Percentiles rank a stretch among this genome's conserved stretches.
These are phyloP conservation scores for Macrotrachela quadricornifera DNA, from an alignment of 1,140 invertebrate genomes.

Conservation along the genomic window DNA sequence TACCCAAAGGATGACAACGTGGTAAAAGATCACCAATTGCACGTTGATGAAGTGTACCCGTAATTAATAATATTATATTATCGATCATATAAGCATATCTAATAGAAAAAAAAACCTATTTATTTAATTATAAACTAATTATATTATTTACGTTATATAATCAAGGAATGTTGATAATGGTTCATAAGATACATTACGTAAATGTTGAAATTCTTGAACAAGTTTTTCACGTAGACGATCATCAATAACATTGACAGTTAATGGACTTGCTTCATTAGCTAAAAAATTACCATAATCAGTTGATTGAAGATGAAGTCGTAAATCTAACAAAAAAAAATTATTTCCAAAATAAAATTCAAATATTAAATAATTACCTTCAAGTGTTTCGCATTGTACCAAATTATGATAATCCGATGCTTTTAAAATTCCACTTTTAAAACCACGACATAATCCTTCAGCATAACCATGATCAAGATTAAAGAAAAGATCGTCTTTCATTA, in stretches of 20 bases:
- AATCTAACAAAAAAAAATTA: constrained; percentile 37
- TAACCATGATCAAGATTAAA: constrained; percentile 98
- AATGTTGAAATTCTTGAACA: constrained; percentile 91
- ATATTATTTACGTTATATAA: constrained; percentile 37
- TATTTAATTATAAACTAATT: too few species aligned
- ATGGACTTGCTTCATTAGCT: constrained; percentile 89
- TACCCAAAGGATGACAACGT: constrained; percentile 95
- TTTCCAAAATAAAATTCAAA: too few species aligned
- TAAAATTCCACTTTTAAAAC: constrained; percentile 92
- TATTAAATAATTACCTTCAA: constrained; percentile 50
- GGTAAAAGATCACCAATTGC: constrained; percentile 92
- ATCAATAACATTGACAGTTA: constrained; percentile 90
- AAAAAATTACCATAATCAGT: constrained; percentile 97
- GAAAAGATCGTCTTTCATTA: constrained; percentile 38
- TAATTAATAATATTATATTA: constrained; percentile 95
- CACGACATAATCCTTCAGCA: constrained; percentile 84
- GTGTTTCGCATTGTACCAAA: constrained; percentile 92
- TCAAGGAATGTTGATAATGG: constrained; percentile 91
- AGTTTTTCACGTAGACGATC: constrained; percentile 92
- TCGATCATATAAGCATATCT: constrained; percentile 99
- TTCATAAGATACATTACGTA: constrained; percentile 89
- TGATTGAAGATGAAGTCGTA: constrained; percentile 92
- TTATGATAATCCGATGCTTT: constrained; percentile 93
- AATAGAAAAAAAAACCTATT: too few species aligned
- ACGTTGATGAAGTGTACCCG: constrained; percentile 89